Base-by-base conservation (phyloP, 2,888 invertebrate species). In the Eubasilissa splendida region DNA sequence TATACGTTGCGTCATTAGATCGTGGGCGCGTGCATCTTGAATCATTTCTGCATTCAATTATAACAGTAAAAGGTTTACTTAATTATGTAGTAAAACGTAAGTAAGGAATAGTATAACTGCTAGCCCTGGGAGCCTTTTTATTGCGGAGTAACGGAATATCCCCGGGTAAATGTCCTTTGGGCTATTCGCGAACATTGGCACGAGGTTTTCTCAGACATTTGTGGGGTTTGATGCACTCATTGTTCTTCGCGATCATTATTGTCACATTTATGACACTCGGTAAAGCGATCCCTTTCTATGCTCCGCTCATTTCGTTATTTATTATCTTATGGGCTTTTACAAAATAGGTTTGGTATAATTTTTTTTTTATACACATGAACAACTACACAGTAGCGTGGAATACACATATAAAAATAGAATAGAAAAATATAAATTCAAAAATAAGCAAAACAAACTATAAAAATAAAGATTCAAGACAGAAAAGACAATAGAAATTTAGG, bases 121-220 rank as follows among this genome's bases (percentile, higher is more conserved):
- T 33, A 71, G 53, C 71, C 60, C 71, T 78, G 68, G 56, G 53
- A 33, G 53, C 53, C 63, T 73, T 79, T 71, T 79, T 79, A 73
- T 79, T 65, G 79, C 33, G 53, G 54, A 54, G 52, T 76, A 75
- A 80, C 76, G 79, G 75, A 53, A 68, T 33, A 31, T 58, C 53
- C 54, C 33, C 75, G 78, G 81, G 81, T 81, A 81, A 81, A 81
- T 78, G 81, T 81, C 81, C 81, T 79, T 81, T 79, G 77, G 77
- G 80, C 73, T 74, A 77, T 77, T 80, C 68, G 77, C 80, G 77
- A 79, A 59, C 79, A 42, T 79, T 79, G 79, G 63, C 79, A 79
- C 50, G 73, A 65, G 59, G 11, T n/a, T 50, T 7, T 42, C 12
- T 42, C 70, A 33, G n/a, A 8, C 14, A 8, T 10, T 50, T 70